These are phyloP conservation scores for Imbricaverruca yamaguchii DNA, from an alignment of 2,888 invertebrate genomes.

Conservation along the genomic window DNA sequence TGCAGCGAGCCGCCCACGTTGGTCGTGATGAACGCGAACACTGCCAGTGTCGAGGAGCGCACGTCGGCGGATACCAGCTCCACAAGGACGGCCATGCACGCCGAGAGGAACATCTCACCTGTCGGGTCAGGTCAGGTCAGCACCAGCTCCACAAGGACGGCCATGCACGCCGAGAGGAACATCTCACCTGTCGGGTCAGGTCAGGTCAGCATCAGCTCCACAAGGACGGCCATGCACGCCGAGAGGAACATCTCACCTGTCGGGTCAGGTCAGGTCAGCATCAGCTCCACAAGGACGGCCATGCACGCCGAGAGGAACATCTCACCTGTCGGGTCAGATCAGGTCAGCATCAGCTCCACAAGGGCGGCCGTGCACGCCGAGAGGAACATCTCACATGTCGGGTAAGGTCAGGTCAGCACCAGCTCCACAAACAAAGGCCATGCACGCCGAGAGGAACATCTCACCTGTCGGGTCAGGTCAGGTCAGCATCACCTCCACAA, in stretches of 20 bases:
- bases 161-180: neutral
- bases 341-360: neutral
- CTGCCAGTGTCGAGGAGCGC: constrained; percentile 40
- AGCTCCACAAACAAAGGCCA: neutral
- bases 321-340: neutral
- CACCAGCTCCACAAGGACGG: neutral
- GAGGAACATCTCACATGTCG: neutral
- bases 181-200: neutral
- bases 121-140: neutral
- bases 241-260: neutral
- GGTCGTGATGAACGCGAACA: constrained; percentile 43
- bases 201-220: neutral
- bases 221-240: neutral
- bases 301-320: neutral
- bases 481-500: constrained; percentile 42
- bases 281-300: neutral
- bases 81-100: constrained; percentile 40
- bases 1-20: constrained; percentile 43
- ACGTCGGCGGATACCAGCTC: constrained; percentile 40
- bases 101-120: constrained; percentile 41
- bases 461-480: neutral
- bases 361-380: neutral
- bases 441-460: neutral
- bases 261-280: neutral
- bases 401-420: neutral